Conservation (phyloP, 2,797 vertebrate genomes). For the Tokudaia tokunoshimensis region DNA sequence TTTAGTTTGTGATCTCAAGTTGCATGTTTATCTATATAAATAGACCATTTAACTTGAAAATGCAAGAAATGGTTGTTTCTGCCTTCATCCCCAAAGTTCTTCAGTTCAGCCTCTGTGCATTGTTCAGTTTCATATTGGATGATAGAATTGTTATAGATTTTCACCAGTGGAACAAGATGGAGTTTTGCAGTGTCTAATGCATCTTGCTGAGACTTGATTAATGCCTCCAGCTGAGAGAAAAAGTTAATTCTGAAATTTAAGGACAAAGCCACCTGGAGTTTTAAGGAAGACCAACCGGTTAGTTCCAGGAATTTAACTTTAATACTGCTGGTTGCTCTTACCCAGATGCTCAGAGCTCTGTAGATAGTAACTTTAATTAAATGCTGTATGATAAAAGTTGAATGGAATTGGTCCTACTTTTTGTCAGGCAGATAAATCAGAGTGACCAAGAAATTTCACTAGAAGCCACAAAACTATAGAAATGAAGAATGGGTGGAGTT, state of each 20-base stretch:
- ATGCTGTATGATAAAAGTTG: neutral
- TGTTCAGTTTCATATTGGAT: neutral
- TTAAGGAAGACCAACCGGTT: neutral
- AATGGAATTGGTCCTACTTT: neutral
- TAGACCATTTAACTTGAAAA: neutral
- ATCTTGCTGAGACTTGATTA: neutral
- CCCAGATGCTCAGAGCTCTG: neutral
- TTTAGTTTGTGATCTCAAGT: conserved; percentile 6
- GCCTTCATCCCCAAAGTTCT: neutral
- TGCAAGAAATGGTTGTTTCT: neutral
- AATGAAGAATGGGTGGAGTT: neutral
- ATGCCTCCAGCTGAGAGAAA: neutral
- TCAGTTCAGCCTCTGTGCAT: neutral
- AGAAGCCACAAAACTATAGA: neutral
- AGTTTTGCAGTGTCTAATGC: neutral
- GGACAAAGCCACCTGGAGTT: conserved; percentile 10
- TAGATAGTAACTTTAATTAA: conserved; percentile 54
- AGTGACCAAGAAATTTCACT: neutral
- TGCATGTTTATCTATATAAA: conserved; percentile 8
- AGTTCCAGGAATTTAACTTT: neutral
- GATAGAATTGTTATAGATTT: conserved; percentile 32
- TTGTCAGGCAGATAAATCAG: conserved; percentile 51
- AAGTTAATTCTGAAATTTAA: conserved; percentile 55
- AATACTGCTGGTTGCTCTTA: neutral
- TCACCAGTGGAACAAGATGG: neutral